Percentiles rank a stretch among this genome's conserved stretches.
These are phyloP conservation scores for Ptychobarbus kaznakovi DNA, from an alignment of 2,797 vertebrate species.

Conservation along the genomic window DNA sequence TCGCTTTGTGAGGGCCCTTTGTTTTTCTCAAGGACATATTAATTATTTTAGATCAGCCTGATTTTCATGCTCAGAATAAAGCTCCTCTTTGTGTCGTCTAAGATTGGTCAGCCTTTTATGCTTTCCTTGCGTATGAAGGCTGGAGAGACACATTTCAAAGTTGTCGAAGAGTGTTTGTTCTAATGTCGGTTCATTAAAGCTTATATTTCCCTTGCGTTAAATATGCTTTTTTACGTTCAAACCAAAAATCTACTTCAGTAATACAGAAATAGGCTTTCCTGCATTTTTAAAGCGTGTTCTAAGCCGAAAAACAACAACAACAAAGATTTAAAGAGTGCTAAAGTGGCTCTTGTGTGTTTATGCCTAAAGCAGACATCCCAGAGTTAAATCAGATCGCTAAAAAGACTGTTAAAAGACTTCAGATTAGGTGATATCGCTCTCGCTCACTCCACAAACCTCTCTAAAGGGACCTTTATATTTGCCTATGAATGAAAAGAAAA, in stretches of 20 bases:
- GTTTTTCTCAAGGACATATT: constrained; percentile 87
- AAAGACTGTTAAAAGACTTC: constrained; percentile 24
- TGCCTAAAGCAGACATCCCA: not conserved
- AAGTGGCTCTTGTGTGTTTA: not conserved
- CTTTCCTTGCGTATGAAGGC: constrained; percentile 71
- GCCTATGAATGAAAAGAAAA: constrained; percentile 59
- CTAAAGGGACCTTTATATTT: constrained; percentile 35
- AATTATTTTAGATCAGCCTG: constrained; percentile 85
- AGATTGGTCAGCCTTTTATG: constrained; percentile 79
- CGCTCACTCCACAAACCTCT: constrained; percentile 1
- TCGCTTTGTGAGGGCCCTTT: constrained; percentile 73
- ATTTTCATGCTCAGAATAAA: constrained; percentile 80
- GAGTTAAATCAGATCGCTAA: not conserved
- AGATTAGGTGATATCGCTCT: constrained; percentile 26
- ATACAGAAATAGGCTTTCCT: not conserved
- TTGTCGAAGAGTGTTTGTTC: constrained; percentile 74
- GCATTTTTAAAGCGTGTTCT: not conserved
- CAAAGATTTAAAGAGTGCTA: not conserved
- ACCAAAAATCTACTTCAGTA: not conserved
- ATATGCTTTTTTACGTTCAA: not conserved
- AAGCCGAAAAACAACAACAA: not conserved
- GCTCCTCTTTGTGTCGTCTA: constrained; percentile 73
- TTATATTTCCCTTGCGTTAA: constrained; percentile 54
- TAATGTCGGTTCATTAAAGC: constrained; percentile 77
- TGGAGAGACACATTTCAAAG: constrained; percentile 75